These are phyloP conservation scores for Rhodinocichla rosea DNA, from an alignment of 2,113 vertebrate species.

Conservation along the genomic window DNA sequence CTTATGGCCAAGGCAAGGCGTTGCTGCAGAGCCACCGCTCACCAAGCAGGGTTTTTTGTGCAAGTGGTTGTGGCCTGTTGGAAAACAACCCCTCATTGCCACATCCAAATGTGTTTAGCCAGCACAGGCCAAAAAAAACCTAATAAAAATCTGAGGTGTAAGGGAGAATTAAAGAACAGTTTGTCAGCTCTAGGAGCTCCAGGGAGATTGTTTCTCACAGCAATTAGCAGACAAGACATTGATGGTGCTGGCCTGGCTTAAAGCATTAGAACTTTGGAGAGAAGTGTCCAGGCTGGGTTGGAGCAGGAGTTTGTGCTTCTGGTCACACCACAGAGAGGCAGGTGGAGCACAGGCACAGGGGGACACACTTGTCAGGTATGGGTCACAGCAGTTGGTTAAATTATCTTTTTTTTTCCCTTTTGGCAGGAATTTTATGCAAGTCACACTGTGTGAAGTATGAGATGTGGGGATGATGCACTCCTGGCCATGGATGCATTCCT, in stretches of 20 bases:
- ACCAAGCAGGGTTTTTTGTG: fast-evolving
- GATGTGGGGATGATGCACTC: constrained; percentile 78
- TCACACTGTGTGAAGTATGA: constrained; percentile 74
- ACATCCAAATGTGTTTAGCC: not conserved
- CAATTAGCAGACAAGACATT: not conserved
- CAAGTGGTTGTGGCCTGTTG: not conserved
- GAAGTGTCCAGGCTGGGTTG: fast-evolving
- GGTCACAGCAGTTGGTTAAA: not conserved
- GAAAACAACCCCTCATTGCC: not conserved
- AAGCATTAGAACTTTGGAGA: not conserved
- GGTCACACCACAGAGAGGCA: not conserved
- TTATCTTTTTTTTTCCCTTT: not conserved
- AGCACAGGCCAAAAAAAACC: not conserved
- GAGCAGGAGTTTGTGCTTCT: not conserved
- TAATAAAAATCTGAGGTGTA: not conserved
- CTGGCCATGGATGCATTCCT: constrained; percentile 70
- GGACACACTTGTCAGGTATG: fast-evolving
- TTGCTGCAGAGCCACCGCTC: fast-evolving
- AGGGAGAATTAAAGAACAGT: not conserved
- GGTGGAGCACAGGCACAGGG: not conserved
- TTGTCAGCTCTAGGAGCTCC: not conserved
- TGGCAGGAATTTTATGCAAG: constrained; percentile 71
- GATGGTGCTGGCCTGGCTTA: not conserved
- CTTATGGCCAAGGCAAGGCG: fast-evolving
- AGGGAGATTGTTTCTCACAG: not conserved